These are phyloP conservation scores for Drosophila flavopinicola DNA, from an alignment of 2,888 invertebrate species.

Conservation along the genomic window DNA sequence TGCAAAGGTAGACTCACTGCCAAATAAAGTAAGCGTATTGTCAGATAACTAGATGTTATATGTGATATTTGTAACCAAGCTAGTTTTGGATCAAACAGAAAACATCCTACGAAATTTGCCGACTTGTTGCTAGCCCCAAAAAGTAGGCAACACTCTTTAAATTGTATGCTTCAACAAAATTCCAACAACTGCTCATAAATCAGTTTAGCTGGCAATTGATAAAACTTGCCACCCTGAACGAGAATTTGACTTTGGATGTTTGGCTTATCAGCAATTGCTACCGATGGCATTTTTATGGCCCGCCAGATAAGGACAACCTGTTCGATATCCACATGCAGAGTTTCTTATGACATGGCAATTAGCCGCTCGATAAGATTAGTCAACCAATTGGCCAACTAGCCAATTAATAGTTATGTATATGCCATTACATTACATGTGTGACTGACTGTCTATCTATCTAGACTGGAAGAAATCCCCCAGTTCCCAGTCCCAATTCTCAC, in stretches of 20 bases:
- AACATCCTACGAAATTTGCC: too few species aligned
- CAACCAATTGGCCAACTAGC: conserved; percentile 9
- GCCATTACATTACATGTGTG: conserved; percentile 4
- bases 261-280: conserved; percentile 30
- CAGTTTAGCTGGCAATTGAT: conserved; percentile 39
- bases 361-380: conserved; percentile 44
- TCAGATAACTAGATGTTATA: too few species aligned
- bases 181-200: conserved; percentile 36
- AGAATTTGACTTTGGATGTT: not conserved
- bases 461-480: too few species aligned
- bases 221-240: not conserved
- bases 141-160: conserved; percentile 19
- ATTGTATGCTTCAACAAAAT: not conserved
- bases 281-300: conserved; percentile 31
- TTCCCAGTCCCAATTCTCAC: not conserved
- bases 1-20: too few species aligned
- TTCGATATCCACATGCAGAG: conserved; percentile 1
- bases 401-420: conserved; percentile 46
- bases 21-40: not conserved
- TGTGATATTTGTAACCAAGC: too few species aligned
- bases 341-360: conserved; percentile 25
- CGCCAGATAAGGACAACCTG: conserved; percentile 15
- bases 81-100: too few species aligned
- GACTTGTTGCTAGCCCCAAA: conserved; percentile 3
- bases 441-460: not conserved